Conservation (phyloP, 2,113 vertebrate species). For the Bos javanicus region DNA sequence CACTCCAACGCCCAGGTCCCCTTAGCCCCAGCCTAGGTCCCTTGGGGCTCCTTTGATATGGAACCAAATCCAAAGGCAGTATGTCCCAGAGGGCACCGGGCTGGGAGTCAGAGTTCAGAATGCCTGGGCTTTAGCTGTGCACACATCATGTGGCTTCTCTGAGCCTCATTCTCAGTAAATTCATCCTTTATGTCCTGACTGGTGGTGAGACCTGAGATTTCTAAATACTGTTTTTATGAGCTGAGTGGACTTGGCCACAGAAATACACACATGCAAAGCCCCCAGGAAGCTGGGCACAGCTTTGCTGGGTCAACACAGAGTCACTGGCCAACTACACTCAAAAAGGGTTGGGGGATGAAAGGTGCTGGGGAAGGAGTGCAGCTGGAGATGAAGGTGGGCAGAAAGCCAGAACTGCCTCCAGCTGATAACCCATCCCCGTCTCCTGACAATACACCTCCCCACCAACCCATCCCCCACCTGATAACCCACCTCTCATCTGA, state of each 20-base stretch:
- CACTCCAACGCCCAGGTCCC: fast-evolving
- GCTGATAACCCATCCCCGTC: background rate
- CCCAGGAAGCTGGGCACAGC: background rate
- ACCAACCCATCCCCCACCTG: background rate
- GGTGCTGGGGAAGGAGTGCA: background rate
- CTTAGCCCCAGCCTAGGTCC: background rate
- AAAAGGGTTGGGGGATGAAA: background rate
- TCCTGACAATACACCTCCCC: background rate
- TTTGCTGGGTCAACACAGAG: background rate
- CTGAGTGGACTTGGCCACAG: background rate
- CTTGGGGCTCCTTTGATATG: background rate
- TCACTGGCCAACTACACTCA: background rate
- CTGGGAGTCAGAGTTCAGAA: background rate
- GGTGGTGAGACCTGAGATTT: background rate
- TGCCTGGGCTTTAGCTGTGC: background rate
- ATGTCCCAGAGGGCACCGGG: background rate
- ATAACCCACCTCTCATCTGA: too few relatives aligned
- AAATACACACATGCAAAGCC: too few relatives aligned
- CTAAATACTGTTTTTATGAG: background rate
- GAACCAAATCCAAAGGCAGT: background rate
- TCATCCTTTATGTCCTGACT: background rate
- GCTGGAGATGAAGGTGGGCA: background rate
- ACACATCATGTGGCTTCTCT: too few relatives aligned
- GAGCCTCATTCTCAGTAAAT: background rate
- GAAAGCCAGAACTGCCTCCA: background rate